phyloP scores from a whole-genome alignment of 2,797 vertebrate genomes.

The Siniperca obscura region DNA sequence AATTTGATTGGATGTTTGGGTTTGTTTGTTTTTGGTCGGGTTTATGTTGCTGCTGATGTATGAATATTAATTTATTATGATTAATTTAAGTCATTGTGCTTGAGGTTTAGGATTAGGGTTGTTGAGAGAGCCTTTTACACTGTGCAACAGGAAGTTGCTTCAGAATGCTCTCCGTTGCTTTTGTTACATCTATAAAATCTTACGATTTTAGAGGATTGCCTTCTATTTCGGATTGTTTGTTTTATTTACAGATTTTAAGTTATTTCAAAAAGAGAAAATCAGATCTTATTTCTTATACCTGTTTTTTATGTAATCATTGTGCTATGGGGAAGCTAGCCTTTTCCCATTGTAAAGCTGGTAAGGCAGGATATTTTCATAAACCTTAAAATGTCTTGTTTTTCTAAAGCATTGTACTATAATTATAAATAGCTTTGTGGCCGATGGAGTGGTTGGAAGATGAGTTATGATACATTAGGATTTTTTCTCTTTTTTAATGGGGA shows the following conservation, averaged over 20 bases:
- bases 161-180: slow-evolving; percentile 41
- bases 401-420: slow-evolving; percentile 84
- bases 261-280: slow-evolving; percentile 35
- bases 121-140: slow-evolving; percentile 50
- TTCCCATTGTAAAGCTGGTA: slow-evolving; percentile 69
- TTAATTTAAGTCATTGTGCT: slow-evolving; percentile 28
- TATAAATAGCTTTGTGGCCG: slow-evolving; percentile 82
- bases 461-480: slow-evolving; percentile 64
- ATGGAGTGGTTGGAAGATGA: slow-evolving; percentile 73
- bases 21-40: slow-evolving; percentile 1
- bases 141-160: slow-evolving; percentile 44
- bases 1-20: slow-evolving; percentile 24
- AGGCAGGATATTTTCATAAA: slow-evolving; percentile 82
- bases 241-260: slow-evolving; percentile 58
- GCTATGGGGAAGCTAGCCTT: slow-evolving; percentile 58
- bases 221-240: slow-evolving; percentile 55
- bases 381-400: slow-evolving; percentile 82
- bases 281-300: slow-evolving; percentile 41
- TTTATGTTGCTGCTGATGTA: slow-evolving; percentile 58
- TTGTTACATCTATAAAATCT: slow-evolving; percentile 41
- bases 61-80: slow-evolving; percentile 48
- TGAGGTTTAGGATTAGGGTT: slow-evolving; percentile 8
- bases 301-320: slow-evolving; percentile 64
- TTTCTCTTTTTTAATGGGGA: slow-evolving; percentile 54
- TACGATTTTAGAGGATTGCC: slow-evolving; percentile 24